These are phyloP conservation scores for Colossoma macropomum DNA, from an alignment of 2,113 vertebrate genomes.

Conservation along the genomic window DNA sequence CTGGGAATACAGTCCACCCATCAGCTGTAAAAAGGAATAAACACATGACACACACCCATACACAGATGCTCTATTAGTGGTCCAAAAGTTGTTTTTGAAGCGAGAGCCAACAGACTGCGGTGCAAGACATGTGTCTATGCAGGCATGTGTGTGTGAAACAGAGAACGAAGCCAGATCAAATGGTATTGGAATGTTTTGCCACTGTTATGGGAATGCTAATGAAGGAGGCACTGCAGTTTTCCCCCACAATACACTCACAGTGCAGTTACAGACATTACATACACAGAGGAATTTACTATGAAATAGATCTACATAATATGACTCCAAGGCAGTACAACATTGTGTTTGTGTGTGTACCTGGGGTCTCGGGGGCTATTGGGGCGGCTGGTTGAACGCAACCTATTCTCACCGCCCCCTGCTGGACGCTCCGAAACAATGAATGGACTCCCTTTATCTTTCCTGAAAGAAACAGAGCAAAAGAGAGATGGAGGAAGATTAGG, in stretches of 20 bases:
- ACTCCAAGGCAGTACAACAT: neutral
- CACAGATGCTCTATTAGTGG: neutral
- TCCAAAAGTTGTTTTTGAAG: neutral
- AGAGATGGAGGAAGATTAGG: neutral
- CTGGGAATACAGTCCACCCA: neutral
- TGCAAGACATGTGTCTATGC: neutral
- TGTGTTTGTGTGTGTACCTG: slow-evolving; percentile 59
- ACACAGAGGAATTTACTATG: neutral
- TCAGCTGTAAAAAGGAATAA: neutral
- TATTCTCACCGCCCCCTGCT: slow-evolving; percentile 67
- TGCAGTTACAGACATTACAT: neutral
- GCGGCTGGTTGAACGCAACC: slow-evolving; percentile 71
- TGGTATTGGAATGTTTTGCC: neutral
- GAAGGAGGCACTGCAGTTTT: neutral
- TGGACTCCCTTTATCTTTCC: slow-evolving; percentile 69
- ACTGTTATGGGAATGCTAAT: neutral
- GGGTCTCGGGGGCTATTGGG: slow-evolving; percentile 78
- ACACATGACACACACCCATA: neutral
- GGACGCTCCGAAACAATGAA: slow-evolving; percentile 72
- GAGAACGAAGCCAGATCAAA: neutral
- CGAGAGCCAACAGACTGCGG: neutral
- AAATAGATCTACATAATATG: neutral
- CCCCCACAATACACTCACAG: neutral
- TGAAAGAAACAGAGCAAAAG: slow-evolving; percentile 34
- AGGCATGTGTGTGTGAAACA: neutral